A percentile compares a stretch with the other conserved stretches of the same genome.
phyloP scores from a whole-genome alignment of 2,113 vertebrate genomes.

The Megaceryle maxima region DNA sequence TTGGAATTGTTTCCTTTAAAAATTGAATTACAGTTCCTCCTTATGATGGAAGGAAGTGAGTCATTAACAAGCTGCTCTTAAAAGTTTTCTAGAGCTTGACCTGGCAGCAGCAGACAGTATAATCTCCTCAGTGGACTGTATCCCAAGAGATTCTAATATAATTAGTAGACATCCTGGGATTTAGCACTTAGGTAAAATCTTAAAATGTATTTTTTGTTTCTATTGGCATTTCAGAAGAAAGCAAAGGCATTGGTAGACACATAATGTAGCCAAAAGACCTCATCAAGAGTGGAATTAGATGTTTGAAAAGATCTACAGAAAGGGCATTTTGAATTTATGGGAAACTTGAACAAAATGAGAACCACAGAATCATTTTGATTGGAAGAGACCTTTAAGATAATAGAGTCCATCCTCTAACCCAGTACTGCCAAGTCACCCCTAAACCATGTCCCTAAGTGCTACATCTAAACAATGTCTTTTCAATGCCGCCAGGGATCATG shows the following conservation, averaged over 20 bases:
- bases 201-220: neutral
- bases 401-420: too few species aligned
- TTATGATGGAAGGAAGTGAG: conserved; percentile 24
- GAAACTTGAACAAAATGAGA: neutral
- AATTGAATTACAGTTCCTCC: neutral
- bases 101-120: neutral
- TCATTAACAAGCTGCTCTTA: neutral
- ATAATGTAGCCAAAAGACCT: neutral
- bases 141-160: neutral
- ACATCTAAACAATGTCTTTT: too few species aligned
- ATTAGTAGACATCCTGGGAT: neutral
- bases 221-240: neutral
- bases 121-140: neutral
- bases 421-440: too few species aligned
- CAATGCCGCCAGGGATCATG: too few species aligned
- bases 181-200: neutral
- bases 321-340: neutral
- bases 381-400: too few species aligned
- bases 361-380: too few species aligned
- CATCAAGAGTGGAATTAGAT: neutral
- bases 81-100: neutral
- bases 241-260: neutral
- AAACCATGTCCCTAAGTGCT: too few species aligned
- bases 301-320: neutral
- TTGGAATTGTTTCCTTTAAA: neutral